These are phyloP conservation scores for Eupithecia pulchellata DNA, from an alignment of 2,888 invertebrate species.

Conservation along the genomic window DNA sequence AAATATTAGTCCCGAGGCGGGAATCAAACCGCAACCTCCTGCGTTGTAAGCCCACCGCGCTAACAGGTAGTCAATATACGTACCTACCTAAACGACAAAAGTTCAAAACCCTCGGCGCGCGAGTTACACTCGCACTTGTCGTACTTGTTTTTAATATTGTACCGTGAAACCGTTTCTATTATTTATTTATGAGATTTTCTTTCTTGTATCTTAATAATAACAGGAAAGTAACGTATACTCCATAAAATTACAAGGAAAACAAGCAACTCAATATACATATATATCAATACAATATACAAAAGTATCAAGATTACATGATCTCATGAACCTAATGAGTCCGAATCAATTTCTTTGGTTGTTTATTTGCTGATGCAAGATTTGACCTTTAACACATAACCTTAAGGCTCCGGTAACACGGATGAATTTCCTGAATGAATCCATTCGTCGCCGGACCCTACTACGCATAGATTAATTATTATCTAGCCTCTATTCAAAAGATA, in stretches of 20 bases:
- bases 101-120: too few species aligned
- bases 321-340: neutral
- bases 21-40: too few species aligned
- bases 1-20: too few species aligned
- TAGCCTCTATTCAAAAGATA: neutral
- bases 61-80: too few species aligned
- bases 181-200: neutral
- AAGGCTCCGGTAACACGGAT: too few species aligned
- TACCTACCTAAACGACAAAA: too few species aligned
- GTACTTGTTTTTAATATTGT: neutral
- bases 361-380: neutral
- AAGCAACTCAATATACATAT: too few species aligned
- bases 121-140: too few species aligned
- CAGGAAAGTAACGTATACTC: neutral
- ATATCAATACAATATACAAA: neutral
- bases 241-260: neutral
- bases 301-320: neutral
- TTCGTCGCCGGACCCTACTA: too few species aligned
- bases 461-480: neutral
- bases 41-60: too few species aligned
- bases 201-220: neutral
- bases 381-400: neutral
- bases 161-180: neutral
- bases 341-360: neutral
- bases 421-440: too few species aligned